Evolutionary conservation across 2,797 vertebrate species (phyloP).

Genomic region (Vespertilio murinus): DNA sequence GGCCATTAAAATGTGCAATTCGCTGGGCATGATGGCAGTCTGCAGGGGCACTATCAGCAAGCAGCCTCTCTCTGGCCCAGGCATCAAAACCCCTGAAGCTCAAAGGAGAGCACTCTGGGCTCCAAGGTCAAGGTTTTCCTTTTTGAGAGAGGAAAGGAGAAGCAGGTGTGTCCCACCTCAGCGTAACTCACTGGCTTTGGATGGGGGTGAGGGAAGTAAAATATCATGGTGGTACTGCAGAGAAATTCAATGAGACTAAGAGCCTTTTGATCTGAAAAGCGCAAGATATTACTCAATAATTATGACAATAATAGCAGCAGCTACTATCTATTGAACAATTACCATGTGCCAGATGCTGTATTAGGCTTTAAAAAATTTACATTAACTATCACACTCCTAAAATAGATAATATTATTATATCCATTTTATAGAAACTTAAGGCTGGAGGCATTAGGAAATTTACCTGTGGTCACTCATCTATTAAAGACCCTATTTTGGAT

Average conservation of each 20-base stretch:
- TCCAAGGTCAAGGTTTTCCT: not conserved
- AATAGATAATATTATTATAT: not conserved
- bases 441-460: constrained; percentile 2
- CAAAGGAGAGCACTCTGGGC: not conserved
- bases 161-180: not conserved
- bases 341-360: not conserved
- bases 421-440: not conserved
- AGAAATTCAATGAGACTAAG: constrained; percentile 42
- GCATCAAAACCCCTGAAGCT: not conserved
- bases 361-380: not conserved
- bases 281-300: not conserved
- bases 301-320: not conserved
- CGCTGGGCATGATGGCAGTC: not conserved
- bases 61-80: not conserved
- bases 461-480: constrained; percentile 6
- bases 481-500: constrained; percentile 10
- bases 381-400: constrained; percentile 15
- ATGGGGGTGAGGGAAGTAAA: not conserved
- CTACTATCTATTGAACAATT: not conserved
- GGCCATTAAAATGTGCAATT: not conserved
- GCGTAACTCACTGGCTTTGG: not conserved
- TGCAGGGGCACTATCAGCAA: not conserved
- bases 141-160: not conserved
- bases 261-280: constrained; percentile 15
- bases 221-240: not conserved